These are phyloP conservation scores for Nanger granti DNA, from an alignment of 2,113 vertebrate species.

Conservation along the genomic window DNA sequence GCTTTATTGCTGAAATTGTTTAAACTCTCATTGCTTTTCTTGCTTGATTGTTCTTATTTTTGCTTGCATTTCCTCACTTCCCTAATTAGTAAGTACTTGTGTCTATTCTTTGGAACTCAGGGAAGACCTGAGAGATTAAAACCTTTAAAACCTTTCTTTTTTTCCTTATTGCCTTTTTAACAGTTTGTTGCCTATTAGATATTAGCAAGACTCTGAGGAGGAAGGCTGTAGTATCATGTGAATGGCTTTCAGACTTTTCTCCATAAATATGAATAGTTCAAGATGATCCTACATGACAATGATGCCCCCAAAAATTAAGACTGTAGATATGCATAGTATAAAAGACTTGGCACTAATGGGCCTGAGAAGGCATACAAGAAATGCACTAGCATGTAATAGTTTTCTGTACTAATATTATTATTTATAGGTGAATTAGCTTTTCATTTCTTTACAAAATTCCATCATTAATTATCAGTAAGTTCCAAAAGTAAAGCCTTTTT, in stretches of 20 bases:
- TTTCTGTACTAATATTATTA: conserved; percentile 29
- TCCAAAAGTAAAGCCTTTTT: conserved; percentile 38
- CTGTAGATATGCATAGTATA: neutral
- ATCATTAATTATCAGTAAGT: conserved; percentile 4
- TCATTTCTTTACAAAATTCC: conserved; percentile 44
- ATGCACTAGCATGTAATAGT: neutral
- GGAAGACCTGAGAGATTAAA: neutral
- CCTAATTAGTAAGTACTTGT: neutral
- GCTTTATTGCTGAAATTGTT: neutral
- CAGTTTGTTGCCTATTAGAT: conserved; percentile 43
- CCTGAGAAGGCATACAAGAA: neutral
- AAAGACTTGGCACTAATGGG: neutral
- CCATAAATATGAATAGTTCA: neutral
- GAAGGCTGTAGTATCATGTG: neutral
- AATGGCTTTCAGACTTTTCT: conserved; percentile 9
- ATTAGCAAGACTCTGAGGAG: neutral
- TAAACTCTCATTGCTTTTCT: neutral
- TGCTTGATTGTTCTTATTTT: neutral
- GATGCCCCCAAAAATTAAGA: neutral
- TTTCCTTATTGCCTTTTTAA: conserved; percentile 19
- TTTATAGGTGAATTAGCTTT: conserved; percentile 49
- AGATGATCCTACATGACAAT: neutral
- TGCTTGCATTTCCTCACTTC: neutral
- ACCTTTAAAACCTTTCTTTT: neutral
- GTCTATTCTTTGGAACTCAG: neutral